Base-by-base conservation (phyloP, 2,797 vertebrate genomes). In the Scyliorhinus canicula region DNA sequence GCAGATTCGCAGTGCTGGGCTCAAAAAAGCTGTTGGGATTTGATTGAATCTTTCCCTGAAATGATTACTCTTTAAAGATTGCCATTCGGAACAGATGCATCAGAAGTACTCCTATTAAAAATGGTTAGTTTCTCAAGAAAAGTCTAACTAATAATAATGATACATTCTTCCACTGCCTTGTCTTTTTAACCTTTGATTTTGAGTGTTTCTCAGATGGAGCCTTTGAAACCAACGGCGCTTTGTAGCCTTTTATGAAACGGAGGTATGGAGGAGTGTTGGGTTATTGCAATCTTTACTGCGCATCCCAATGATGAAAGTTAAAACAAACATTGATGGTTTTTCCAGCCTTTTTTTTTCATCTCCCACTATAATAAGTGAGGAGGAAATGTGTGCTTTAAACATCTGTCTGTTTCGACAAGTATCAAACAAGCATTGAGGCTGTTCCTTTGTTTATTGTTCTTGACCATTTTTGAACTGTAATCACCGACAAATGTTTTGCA, bases 401-500 rank as follows among this genome's bases (percentile, higher is more conserved):
- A 26, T 69, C 63, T 44, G 91, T 71, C 69, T 67, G 74, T 94
- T 94, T 74, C 26, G n/a, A 74, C 93, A 52, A 31, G 12, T 12
- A 50, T 94, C 44, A 69, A 44, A 93, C 47, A 93, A n/a, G 24
- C 40, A 69, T 93, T 69, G 67, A 35, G 67, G 0, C 47, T 94
- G 40, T 74, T 74, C 93, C 16, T n/a, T 94, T 94, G 67, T 71
- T 94, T 94, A 74, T 74, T 94, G 65, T 55, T 35, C 93, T 94
- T 94, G 31, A 52, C 67, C 67, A 74, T 71, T 71, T 93, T 71
- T 94, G 50, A 94, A 55, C 93, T 71, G 47, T 94, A 94, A 94
- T 94, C 50, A 74, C 50, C 74, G 71, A 55, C 93, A 74, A 94
- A 94, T 71, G 93, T 94, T 94, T 94, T 52, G 67, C 67, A 74